Evolutionary conservation across 2,797 vertebrate species (phyloP), one percentile per base, ranked within the genome.

Genomic region (Poecilia wingei): DNA sequence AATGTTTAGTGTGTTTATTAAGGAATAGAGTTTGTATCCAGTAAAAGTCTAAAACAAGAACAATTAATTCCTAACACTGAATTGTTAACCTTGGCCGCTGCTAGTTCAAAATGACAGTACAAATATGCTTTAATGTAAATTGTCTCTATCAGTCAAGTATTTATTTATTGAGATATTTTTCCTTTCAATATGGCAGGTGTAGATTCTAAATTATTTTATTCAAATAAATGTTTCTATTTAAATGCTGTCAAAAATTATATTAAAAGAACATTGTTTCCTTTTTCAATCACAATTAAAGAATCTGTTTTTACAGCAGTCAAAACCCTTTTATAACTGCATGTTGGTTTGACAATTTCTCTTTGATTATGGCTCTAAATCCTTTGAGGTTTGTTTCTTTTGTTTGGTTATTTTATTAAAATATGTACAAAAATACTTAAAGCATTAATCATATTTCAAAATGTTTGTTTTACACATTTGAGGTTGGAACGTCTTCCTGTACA

Each of bases 21-120:
- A 83, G 43, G 43, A 72, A 70, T 66, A 57, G 18, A 10, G 25
- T 79, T 79, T 57, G 36, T 57, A 45, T 43, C 14, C 16, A 47
- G 46, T 47, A 18, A 47, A 47, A 18, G 13, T 16, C 13, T 47
- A 14, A 14, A 47, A 47, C 14, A 16, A 3, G 46, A 18, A 18
- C 16, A 13, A 47, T 47, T 12, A 13, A 13, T 47, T 47, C 46
- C 18, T 18, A 66, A 31, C 8, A 33, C 28, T 31, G 28, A 64
- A 36, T 18, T 36, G 31, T 61, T 33, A 20, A 28, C 0, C 6
- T 33, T 36, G 6, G 59, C 31, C 3, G 31, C 59, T 20, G 14
- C 41, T 41, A 71, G 43, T 28, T 71, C 8, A 46, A 71, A 45
- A 71, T 70, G 18, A 28, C n/a, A 28, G 69, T 28, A 16, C 2